Base-by-base conservation (phyloP, 1,140 invertebrate species). In the Cylas formicarius region DNA sequence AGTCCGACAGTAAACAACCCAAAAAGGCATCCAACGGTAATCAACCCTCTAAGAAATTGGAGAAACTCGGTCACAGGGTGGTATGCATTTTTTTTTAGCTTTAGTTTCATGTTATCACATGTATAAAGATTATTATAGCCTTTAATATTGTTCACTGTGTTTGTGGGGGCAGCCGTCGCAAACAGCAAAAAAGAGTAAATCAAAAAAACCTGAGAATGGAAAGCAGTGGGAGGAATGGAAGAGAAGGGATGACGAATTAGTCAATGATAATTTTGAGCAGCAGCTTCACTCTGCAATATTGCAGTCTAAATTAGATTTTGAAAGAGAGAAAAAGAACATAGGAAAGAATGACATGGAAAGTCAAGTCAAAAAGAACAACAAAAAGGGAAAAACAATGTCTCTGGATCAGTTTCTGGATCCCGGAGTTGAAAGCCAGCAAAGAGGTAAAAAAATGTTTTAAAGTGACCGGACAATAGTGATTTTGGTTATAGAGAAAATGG, bases 261-360 rank as follows among this genome's bases (percentile, higher is more conserved):
- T 80, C 19, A 70, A 76, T 61, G 79, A 76, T 4, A 68, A 73
- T 28, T 82, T 73, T 67, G 76, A 82, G 58, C 65, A 71, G 55
- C 76, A 82, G 59, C 57, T 47, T 35, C 4, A 16, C 7, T 7
- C n/a, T 72, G 80, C 80, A 9, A 69, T 83, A 42, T 52, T 82
- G 11, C 62, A 79, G 34, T 83, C 80, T 8, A 81, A 81, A 67
- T 58, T 82, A 35, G 79, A 82, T 53, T 81, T 68, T 68, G 79
- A 83, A 66, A 69, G 77, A 53, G 77, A 77, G 50, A 76, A 79
- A 65, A 53, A 47, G 36, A 47, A 29, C 24, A 5, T 21, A 7
- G 24, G 28, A 10, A 14, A 31, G 16, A 67, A 73, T 60, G 66
- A 71, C 3, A 69, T 71, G 48, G 67, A 69, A 29, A 61, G 69